These are phyloP conservation scores for Panopea generosa DNA, from an alignment of 2,888 invertebrate genomes.

Conservation along the genomic window DNA sequence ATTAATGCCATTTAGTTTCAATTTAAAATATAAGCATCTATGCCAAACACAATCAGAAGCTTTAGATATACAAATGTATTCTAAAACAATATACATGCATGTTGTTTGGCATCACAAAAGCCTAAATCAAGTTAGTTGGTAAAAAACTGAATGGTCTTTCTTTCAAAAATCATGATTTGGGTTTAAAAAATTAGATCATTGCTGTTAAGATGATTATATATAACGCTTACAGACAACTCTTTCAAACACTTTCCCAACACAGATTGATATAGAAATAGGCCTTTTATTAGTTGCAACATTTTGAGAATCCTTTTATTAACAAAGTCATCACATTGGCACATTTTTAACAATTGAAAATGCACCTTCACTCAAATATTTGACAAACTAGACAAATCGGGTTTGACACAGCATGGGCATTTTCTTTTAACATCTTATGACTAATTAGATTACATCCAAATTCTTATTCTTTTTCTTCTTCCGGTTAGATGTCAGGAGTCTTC, in stretches of 20 bases:
- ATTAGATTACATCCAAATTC: too few relatives aligned
- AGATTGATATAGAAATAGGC: conserved; percentile 42
- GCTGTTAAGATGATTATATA: conserved; percentile 29
- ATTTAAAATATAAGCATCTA: conserved; percentile 38
- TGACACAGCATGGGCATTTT: too few relatives aligned
- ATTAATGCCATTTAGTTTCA: conserved; percentile 35
- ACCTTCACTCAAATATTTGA: too few relatives aligned
- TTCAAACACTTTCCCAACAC: conserved; percentile 44
- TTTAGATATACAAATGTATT: conserved; percentile 41
- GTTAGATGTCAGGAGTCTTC: too few relatives aligned
- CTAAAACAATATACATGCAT: conserved; percentile 28
- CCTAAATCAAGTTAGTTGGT: conserved; percentile 14
- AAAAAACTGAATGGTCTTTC: conserved; percentile 42
- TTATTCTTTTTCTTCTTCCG: too few relatives aligned
- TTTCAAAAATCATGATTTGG: conserved; percentile 43
- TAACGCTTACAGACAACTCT: conserved; percentile 32
- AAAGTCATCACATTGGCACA: too few relatives aligned
- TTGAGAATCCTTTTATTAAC: conserved; percentile 31
- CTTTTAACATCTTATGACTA: too few relatives aligned
- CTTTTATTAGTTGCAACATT: conserved; percentile 24
- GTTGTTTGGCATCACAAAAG: conserved; percentile 5
- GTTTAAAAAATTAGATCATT: conserved; percentile 22
- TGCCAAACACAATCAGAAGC: conserved; percentile 58
- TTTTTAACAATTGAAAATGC: too few relatives aligned
- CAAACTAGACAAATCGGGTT: too few relatives aligned